phyloP scores from a whole-genome alignment of 1,140 invertebrate species.

The Lepidurus packardi region DNA sequence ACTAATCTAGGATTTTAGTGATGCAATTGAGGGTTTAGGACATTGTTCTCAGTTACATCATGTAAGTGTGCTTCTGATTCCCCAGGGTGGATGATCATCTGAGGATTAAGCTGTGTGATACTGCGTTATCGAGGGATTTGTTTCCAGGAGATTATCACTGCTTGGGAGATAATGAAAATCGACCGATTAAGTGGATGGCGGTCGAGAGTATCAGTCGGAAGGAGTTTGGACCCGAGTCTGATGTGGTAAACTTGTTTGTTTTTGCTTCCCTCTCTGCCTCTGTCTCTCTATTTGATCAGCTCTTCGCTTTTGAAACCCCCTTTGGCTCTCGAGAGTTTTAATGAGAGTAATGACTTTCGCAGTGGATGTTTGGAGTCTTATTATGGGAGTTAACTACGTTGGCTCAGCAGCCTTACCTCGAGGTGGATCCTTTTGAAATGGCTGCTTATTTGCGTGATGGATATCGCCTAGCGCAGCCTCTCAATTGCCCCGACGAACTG shows the following conservation, averaged over 20 bases:
- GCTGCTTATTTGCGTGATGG: slow-evolving; percentile 76
- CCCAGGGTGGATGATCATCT: slow-evolving; percentile 77
- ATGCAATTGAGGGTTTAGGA: no score
- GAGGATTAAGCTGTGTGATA: slow-evolving; percentile 82
- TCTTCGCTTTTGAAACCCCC: slow-evolving; percentile 34
- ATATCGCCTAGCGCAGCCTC: slow-evolving; percentile 79
- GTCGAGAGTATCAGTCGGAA: slow-evolving; percentile 80
- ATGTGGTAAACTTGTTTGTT: slow-evolving; percentile 62
- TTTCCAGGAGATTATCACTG: slow-evolving; percentile 94
- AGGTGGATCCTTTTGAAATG: slow-evolving; percentile 89
- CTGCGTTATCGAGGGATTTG: slow-evolving; percentile 81
- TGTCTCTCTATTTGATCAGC: neutral
- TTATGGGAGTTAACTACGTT: slow-evolving; percentile 91
- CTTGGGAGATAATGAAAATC: slow-evolving; percentile 88
- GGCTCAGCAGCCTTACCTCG: slow-evolving; percentile 76
- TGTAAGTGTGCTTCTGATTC: slow-evolving; percentile 5
- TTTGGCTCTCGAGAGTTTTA: slow-evolving; percentile 3
- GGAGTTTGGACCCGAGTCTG: slow-evolving; percentile 75
- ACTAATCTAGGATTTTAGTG: no score
- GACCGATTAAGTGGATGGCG: slow-evolving; percentile 92
- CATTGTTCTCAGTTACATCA: neutral
- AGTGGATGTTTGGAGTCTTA: slow-evolving; percentile 91
- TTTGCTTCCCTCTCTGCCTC: neutral
- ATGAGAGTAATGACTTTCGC: slow-evolving; percentile 41
- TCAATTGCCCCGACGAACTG: slow-evolving; percentile 92